Evolutionary conservation across 1,140 invertebrate genomes (phyloP).

Genomic region (Phthorimaea operculella): DNA sequence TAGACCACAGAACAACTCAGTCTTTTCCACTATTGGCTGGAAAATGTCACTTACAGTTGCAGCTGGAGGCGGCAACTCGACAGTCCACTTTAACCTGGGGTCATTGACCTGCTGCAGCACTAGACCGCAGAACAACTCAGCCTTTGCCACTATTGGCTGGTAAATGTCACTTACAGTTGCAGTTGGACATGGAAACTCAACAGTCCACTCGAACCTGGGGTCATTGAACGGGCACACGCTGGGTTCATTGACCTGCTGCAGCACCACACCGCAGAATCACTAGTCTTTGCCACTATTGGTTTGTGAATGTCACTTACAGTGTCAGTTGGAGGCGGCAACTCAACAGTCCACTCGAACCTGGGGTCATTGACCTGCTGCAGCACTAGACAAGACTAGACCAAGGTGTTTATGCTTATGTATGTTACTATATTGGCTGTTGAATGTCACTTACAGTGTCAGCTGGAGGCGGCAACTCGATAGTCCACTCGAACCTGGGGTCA

Average conservation of each 20-base stretch:
- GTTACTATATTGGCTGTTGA: too few species aligned
- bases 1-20: conserved; percentile 70
- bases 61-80: conserved; percentile 56
- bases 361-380: conserved; percentile 28
- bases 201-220: conserved; percentile 67
- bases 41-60: conserved; percentile 11
- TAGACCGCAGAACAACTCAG: too few species aligned
- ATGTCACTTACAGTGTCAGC: too few species aligned
- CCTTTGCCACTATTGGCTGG: too few species aligned
- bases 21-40: conserved; percentile 68
- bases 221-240: conserved; percentile 43
- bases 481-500: conserved; percentile 68
- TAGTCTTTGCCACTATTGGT: conserved; percentile 67
- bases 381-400: too few species aligned
- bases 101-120: conserved; percentile 27
- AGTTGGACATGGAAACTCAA: conserved; percentile 57
- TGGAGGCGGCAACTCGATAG: conserved; percentile 58
- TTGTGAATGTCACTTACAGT: conserved; percentile 32
- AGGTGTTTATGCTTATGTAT: conserved; percentile 60
- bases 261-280: conserved; percentile 68
- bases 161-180: too few species aligned
- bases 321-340: conserved; percentile 43
- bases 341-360: conserved; percentile 69
- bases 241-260: conserved; percentile 58
- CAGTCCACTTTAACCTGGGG: conserved; percentile 67